phyloP scores from a whole-genome alignment of 2,113 vertebrate genomes.

The Leucopsar rothschildi region DNA sequence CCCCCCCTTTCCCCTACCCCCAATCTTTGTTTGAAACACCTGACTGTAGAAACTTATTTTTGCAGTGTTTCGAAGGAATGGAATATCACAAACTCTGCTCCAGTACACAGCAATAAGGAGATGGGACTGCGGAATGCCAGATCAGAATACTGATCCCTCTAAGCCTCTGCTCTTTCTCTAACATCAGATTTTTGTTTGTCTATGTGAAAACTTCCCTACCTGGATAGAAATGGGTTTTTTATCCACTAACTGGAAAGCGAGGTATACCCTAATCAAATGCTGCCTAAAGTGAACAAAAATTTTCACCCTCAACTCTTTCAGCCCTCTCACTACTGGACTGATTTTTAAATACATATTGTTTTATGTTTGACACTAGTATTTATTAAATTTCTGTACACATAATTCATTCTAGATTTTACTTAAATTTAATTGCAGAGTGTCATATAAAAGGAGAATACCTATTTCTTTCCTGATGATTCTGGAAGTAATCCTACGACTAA shows the following conservation, averaged over 20 bases:
- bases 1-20: not conserved
- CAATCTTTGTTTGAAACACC: not conserved
- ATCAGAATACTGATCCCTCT: not conserved
- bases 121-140: not conserved
- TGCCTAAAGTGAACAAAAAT: not conserved
- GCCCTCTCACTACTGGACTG: not conserved
- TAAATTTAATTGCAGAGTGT: not conserved
- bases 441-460: not conserved
- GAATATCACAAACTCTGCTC: not conserved
- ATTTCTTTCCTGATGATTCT: not conserved
- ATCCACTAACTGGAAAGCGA: not conserved
- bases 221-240: not conserved
- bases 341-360: not conserved
- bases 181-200: not conserved
- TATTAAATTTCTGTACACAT: not conserved
- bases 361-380: not conserved
- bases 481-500: not conserved
- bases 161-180: not conserved
- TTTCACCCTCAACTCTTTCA: not conserved
- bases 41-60: not conserved
- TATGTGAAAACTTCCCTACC: not conserved
- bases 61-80: not conserved
- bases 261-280: not conserved
- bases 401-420: not conserved
- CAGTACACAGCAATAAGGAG: not conserved